Evolutionary conservation across 2,888 invertebrate genomes (phyloP).

Genomic region (Rhagonycha fulva): DNA sequence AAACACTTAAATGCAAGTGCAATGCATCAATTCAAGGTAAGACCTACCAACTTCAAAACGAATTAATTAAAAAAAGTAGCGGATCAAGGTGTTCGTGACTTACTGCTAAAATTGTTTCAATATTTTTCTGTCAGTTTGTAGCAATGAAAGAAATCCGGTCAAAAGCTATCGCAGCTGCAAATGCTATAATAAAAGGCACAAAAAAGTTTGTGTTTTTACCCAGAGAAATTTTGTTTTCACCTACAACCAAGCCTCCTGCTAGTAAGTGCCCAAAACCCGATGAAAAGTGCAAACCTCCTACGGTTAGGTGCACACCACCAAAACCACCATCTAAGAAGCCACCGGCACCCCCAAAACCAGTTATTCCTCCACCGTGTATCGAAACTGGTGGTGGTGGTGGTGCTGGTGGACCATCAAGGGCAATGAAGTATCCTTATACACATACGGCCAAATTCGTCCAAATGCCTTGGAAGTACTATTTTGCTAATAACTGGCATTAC

Average conservation of each 20-base stretch:
- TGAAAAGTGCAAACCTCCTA: not conserved
- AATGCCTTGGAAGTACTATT: conserved; percentile 76
- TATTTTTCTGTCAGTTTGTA: not conserved
- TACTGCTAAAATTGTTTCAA: not conserved
- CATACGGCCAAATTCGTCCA: conserved; percentile 78
- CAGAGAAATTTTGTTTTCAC: not conserved
- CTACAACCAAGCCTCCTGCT: not conserved
- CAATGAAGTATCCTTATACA: conserved; percentile 90
- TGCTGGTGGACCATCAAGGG: conserved; percentile 55
- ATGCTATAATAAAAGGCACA: not conserved
- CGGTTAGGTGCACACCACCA: not conserved
- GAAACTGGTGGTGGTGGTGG: not conserved
- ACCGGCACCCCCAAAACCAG: not conserved
- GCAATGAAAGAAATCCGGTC: not conserved
- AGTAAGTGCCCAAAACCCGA: not conserved
- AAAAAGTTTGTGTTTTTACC: not conserved
- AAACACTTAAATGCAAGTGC: conserved; percentile 52
- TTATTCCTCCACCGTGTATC: not conserved
- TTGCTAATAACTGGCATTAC: conserved; percentile 78
- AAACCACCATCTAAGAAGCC: not conserved
- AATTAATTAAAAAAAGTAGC: not conserved
- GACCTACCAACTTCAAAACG: not conserved
- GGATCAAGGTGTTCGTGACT: not conserved
- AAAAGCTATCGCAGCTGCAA: not conserved
- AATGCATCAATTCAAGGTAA: conserved; percentile 55